phyloP scores from a whole-genome alignment of 2,113 vertebrate species.

The Petroica traversi region DNA sequence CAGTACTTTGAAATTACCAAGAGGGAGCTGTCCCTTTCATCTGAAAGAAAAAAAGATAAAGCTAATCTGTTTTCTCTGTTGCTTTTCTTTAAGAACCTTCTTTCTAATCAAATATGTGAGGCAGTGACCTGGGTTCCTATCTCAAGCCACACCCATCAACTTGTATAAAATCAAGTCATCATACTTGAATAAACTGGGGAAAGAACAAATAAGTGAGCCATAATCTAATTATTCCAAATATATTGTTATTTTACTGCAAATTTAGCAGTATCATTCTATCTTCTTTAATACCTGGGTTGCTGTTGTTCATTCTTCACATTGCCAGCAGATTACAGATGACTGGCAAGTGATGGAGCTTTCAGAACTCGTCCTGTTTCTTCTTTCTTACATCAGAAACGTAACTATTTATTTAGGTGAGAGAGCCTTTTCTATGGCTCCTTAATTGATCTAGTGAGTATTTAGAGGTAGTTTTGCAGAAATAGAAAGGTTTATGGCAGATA shows the following conservation, averaged over 20 bases:
- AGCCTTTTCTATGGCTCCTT: background rate
- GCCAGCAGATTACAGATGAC: background rate
- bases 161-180: background rate
- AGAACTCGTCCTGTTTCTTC: background rate
- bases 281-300: background rate
- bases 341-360: background rate
- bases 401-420: background rate
- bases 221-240: background rate
- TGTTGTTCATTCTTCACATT: background rate
- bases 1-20: background rate
- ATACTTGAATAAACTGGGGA: background rate
- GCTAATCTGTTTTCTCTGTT: background rate
- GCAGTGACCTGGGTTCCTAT: background rate
- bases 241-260: background rate
- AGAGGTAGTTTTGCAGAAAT: background rate
- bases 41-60: background rate
- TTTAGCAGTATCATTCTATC: background rate
- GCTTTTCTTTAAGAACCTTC: background rate
- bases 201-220: background rate
- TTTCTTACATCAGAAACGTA: background rate
- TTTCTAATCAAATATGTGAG: background rate
- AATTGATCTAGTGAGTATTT: background rate
- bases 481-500: background rate
- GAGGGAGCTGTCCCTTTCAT: background rate
- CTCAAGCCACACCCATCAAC: background rate